Conservation (phyloP, 2,888 invertebrate species). For the Melieria crassipennis region DNA sequence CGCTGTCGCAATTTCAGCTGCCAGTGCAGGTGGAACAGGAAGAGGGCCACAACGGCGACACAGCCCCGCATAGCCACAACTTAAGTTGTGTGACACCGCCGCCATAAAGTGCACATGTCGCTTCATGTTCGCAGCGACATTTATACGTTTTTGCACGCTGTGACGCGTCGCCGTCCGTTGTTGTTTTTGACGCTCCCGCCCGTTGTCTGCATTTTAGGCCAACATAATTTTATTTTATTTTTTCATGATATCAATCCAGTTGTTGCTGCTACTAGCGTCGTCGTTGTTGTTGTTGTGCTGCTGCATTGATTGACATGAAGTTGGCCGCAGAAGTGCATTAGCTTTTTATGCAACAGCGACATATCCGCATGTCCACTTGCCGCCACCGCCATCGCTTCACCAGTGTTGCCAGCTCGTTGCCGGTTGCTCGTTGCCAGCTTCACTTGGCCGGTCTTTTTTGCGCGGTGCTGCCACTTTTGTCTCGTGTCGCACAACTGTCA, state of each 20-base stretch:
- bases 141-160: slow-evolving; percentile 49
- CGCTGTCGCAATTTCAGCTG: too few species aligned
- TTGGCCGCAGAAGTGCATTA: slow-evolving; percentile 64
- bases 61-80: slow-evolving; percentile 15
- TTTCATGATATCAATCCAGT: slow-evolving; percentile 15
- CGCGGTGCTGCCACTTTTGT: too few species aligned
- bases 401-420: slow-evolving; percentile 23
- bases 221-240: slow-evolving; percentile 25
- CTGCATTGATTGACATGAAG: slow-evolving; percentile 57
- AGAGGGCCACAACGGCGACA: too few species aligned
- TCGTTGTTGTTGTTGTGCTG: slow-evolving; percentile 10
- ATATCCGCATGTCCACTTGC: slow-evolving; percentile 26
- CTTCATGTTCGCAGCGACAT: slow-evolving; percentile 62
- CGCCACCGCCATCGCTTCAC: slow-evolving; percentile 25
- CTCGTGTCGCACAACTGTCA: too few species aligned
- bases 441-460: too few species aligned
- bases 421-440: slow-evolving; percentile 11
- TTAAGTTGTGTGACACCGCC: slow-evolving; percentile 38
- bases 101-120: slow-evolving; percentile 64
- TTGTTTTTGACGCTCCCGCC: slow-evolving; percentile 13
- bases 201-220: slow-evolving; percentile 15
- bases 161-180: background rate
- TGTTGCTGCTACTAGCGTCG: slow-evolving; percentile 15
- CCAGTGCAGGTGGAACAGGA: too few species aligned
- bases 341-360: slow-evolving; percentile 45